A percentile compares a stretch with the other conserved stretches of the same genome.
Evolutionary conservation across 2,113 vertebrate species (phyloP).

Genomic region (Oryzias javanicus): DNA sequence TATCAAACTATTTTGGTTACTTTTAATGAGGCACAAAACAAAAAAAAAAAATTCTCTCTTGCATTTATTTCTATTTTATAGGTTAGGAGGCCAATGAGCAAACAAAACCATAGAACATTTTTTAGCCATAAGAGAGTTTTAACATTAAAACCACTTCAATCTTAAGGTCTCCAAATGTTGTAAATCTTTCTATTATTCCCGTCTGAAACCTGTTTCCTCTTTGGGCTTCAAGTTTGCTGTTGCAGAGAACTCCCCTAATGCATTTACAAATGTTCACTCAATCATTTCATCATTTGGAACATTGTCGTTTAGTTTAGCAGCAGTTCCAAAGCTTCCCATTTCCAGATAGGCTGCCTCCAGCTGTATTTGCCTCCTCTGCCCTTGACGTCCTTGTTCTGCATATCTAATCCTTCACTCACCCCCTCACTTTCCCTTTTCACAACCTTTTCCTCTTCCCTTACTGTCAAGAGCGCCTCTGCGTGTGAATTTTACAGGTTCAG

Average conservation of each 20-base stretch:
- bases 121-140: neutral
- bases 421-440: slow-evolving; percentile 59
- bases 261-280: slow-evolving; percentile 32
- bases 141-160: neutral
- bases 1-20: no score
- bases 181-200: neutral
- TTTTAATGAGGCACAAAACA: no score
- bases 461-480: slow-evolving; percentile 56
- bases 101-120: no score
- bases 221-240: neutral
- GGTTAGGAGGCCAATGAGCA: no score
- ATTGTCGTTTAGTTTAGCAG: slow-evolving; percentile 50
- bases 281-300: slow-evolving; percentile 54
- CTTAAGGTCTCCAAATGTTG: neutral
- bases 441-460: slow-evolving; percentile 50
- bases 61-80: no score
- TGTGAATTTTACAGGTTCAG: slow-evolving; percentile 66
- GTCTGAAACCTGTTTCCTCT: neutral
- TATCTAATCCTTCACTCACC: slow-evolving; percentile 65
- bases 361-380: slow-evolving; percentile 66
- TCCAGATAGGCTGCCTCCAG: slow-evolving; percentile 61
- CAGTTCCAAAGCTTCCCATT: slow-evolving; percentile 41
- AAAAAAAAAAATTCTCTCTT: no score
- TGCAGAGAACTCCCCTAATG: slow-evolving; percentile 18
- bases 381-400: slow-evolving; percentile 70